Percentiles rank a stretch among this genome's conserved stretches.
phyloP scores from a whole-genome alignment of 2,113 vertebrate species.

The Gasterosteus aculeatus region DNA sequence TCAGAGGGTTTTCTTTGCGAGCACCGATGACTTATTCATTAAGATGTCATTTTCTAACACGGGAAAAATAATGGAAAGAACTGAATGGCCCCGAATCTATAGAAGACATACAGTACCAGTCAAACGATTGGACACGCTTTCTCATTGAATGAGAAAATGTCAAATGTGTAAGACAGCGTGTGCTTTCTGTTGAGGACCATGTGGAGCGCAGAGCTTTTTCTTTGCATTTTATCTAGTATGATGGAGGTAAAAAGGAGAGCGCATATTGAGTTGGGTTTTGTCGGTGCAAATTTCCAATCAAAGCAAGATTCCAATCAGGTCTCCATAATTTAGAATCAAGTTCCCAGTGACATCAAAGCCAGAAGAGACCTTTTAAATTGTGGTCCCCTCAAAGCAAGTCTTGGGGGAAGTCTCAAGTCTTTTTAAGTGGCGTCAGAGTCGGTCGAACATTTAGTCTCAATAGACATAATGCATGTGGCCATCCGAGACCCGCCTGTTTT shows the following conservation, averaged over 20 bases:
- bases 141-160: no score
- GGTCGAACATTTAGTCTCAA: not conserved
- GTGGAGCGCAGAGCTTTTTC: not conserved
- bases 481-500: not conserved
- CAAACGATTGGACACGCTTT: no score
- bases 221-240: no score
- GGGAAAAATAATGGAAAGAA: conserved; percentile 19
- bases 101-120: no score
- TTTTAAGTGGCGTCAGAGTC: not conserved
- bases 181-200: not conserved
- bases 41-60: conserved; percentile 40
- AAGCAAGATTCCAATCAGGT: not conserved
- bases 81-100: not conserved
- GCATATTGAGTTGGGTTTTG: not conserved
- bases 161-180: no score
- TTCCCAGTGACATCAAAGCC: not conserved
- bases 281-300: no score
- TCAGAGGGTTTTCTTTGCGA: conserved; percentile 46
- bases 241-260: not conserved
- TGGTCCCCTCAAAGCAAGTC: not conserved
- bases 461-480: not conserved
- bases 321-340: not conserved
- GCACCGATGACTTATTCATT: conserved; percentile 51
- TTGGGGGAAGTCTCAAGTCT: not conserved
- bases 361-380: no score